phyloP scores from a whole-genome alignment of 92 coral and sea anemone species.

The Zoanthus sansibaricus region DNA sequence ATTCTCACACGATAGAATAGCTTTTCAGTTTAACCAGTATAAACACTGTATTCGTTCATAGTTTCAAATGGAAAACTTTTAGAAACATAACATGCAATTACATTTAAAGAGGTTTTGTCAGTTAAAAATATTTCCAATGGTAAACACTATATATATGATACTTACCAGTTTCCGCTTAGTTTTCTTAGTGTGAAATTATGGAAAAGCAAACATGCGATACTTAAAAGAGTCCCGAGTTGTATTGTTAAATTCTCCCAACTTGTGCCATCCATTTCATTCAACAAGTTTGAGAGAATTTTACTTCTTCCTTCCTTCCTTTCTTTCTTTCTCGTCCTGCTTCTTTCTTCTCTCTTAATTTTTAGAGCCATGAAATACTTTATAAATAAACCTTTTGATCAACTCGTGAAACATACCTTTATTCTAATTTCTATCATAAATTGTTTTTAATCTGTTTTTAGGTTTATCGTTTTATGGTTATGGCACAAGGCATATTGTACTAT shows the following conservation, averaged over 20 bases:
- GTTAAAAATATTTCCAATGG: background rate
- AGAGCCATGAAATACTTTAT: too few species aligned
- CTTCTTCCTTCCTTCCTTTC: background rate
- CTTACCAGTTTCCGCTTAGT: background rate
- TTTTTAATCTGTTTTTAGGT: slow-evolving; percentile 54
- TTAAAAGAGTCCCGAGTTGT: background rate
- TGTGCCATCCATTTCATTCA: too few species aligned
- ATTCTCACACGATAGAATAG: too few species aligned
- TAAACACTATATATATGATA: background rate
- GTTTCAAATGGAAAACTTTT: too few species aligned
- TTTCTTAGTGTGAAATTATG: slow-evolving; percentile 5
- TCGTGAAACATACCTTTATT: background rate
- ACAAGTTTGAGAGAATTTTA: background rate
- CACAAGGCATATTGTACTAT: slow-evolving; percentile 64
- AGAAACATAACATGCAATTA: too few species aligned
- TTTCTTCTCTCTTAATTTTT: background rate
- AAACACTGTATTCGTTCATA: too few species aligned
- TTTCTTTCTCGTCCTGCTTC: background rate
- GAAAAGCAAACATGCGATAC: slow-evolving; percentile 15
- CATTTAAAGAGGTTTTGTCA: too few species aligned
- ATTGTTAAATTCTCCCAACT: background rate
- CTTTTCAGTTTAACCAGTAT: too few species aligned
- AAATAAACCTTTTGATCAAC: too few species aligned
- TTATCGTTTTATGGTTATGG: slow-evolving; percentile 70
- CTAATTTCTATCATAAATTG: background rate